Conservation (phyloP, 2,888 invertebrate genomes). For the Tenthredo amoena region DNA sequence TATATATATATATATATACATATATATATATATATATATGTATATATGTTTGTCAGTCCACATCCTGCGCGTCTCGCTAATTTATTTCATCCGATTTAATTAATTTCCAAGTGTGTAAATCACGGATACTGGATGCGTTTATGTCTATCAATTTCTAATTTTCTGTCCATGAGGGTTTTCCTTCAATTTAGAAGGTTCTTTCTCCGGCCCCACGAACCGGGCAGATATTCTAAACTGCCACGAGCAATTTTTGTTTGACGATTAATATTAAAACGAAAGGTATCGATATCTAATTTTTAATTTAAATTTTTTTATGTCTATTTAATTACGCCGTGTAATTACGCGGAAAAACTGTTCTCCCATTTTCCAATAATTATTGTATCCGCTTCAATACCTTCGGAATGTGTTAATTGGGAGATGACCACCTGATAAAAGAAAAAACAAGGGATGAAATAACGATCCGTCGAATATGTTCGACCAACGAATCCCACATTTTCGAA, state of each 20-base stretch:
- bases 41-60: not conserved
- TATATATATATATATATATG: too few relatives aligned
- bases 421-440: not conserved
- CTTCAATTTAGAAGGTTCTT: not conserved
- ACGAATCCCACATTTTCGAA: not conserved
- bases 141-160: too few relatives aligned
- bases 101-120: not conserved
- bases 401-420: not conserved
- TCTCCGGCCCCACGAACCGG: not conserved
- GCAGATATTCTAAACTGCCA: not conserved
- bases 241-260: not conserved
- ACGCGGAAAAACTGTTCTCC: not conserved
- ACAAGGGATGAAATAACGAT: not conserved
- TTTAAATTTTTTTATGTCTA: not conserved
- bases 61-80: not conserved
- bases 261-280: not conserved
- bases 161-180: not conserved
- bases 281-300: not conserved
- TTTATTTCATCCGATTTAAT: not conserved
- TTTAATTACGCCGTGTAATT: not conserved
- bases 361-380: slow-evolving; percentile 3
- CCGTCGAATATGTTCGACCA: not conserved
- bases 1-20: too few relatives aligned
- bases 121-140: too few relatives aligned
- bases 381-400: not conserved